phyloP scores from a whole-genome alignment of 2,797 vertebrate species.

The Cuniculus paca region DNA sequence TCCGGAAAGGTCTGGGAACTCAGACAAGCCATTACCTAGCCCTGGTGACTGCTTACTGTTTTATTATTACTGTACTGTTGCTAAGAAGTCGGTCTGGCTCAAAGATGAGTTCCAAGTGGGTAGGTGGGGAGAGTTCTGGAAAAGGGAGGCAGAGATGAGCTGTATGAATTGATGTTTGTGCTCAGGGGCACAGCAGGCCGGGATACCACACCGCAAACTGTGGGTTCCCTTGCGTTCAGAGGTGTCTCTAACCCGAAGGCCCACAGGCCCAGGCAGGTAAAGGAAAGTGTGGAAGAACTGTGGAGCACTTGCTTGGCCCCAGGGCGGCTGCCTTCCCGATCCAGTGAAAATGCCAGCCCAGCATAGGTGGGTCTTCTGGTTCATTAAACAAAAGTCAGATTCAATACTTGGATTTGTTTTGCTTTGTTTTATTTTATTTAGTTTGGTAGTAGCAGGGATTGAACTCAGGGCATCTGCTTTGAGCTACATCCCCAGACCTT shows the following conservation, averaged over 20 bases:
- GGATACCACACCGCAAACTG: background rate
- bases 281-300: accelerated
- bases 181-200: background rate
- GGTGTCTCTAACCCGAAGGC: background rate
- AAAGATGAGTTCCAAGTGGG: background rate
- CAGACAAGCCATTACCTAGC: background rate
- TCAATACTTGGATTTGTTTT: background rate
- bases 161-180: background rate
- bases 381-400: background rate
- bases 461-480: background rate
- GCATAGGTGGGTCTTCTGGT: background rate
- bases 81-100: constrained; percentile 27
- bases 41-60: background rate
- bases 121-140: background rate
- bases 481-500: background rate
- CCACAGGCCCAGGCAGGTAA: background rate
- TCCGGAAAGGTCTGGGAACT: constrained; percentile 20
- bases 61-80: constrained; percentile 20
- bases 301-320: background rate
- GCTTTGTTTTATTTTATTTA: background rate
- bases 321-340: background rate
- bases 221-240: background rate
- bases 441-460: background rate
- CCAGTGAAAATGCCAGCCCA: background rate
- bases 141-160: background rate